Evolutionary conservation across 1,140 invertebrate species (phyloP), one percentile per base, ranked within the genome.

Genomic region (Tetramorium simillimum): DNA sequence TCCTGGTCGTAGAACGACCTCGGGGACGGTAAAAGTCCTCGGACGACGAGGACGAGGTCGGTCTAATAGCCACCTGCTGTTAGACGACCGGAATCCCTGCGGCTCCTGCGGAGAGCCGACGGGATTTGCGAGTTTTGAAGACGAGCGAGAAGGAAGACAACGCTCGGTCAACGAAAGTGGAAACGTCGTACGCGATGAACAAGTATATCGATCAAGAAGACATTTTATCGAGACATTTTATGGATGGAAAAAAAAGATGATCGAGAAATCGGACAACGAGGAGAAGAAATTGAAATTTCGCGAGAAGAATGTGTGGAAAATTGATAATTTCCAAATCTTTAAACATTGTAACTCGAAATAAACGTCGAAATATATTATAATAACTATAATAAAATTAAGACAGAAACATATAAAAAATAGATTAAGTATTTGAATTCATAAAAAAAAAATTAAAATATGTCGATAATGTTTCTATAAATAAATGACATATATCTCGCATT

Each of bases 11-110:
- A 53, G 72, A 73, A 78, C 76, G 58, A 56, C 70, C 88, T 46
- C 43, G 16, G 85, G 77, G 56, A 84, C 63, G 37, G 77, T 85
- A 78, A 87, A 89, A 90, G 80, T 87, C 63, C 63, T 56, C 40
- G 28, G 21, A 70, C 37, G 49, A 49, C 62, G 53, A 62, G 56
- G 56, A 89, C 63, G 58, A 85, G 63, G n/a, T 40, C 40, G 56
- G n/a, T 78, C 77, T 91, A 87, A 91, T 92, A 82, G 84, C 88
- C 81, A 78, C 90, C 91, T 86, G 90, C 90, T 91, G 90, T 86
- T 91, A 89, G 49, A 67, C 46, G 24, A 78, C 43, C 82, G 49
- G 75, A 73, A 86, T 91, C 80, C 86, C 56, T 21, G 86, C 12
- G 77, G 65, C 80, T 91, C 76, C 69, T 69, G 62, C 33, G 40